Evolutionary conservation across 2,113 vertebrate genomes (phyloP).

Genomic region (Hucho hucho): DNA sequence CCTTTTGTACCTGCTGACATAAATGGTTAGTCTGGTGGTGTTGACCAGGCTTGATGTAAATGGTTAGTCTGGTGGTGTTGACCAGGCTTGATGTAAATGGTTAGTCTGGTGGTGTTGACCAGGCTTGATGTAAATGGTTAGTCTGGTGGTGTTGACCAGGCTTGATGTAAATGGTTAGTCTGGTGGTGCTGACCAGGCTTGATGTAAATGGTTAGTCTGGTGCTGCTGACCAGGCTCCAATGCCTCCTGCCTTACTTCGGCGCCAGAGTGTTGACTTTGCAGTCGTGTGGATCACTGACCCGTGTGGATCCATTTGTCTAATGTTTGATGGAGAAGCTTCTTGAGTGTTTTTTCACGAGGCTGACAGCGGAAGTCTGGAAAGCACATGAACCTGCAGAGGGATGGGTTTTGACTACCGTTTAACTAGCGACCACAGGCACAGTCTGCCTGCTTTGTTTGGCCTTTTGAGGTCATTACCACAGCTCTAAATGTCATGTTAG

Average conservation of each 20-base stretch:
- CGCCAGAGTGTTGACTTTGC: background rate
- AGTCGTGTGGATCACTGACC: conserved; percentile 1
- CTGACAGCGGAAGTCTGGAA: background rate
- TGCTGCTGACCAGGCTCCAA: background rate
- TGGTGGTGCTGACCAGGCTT: too few species aligned
- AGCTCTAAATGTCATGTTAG: conserved; percentile 1
- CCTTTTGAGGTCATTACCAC: background rate
- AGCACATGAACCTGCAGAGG: background rate
- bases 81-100: too few species aligned
- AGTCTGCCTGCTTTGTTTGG: background rate
- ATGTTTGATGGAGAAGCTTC: conserved; percentile 16
- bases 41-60: too few species aligned
- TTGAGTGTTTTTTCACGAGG: background rate
- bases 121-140: too few species aligned
- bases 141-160: too few species aligned
- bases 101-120: too few species aligned
- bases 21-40: too few species aligned
- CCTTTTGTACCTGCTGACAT: too few species aligned
- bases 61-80: too few species aligned
- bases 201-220: too few species aligned
- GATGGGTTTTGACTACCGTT: background rate
- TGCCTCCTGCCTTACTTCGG: background rate
- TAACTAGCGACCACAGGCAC: background rate
- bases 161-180: background rate
- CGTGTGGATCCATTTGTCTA: background rate